A percentile compares a stretch with the other conserved stretches of the same genome.
Conservation (phyloP, 2,888 invertebrate species). For the Eucera pruinosa region DNA sequence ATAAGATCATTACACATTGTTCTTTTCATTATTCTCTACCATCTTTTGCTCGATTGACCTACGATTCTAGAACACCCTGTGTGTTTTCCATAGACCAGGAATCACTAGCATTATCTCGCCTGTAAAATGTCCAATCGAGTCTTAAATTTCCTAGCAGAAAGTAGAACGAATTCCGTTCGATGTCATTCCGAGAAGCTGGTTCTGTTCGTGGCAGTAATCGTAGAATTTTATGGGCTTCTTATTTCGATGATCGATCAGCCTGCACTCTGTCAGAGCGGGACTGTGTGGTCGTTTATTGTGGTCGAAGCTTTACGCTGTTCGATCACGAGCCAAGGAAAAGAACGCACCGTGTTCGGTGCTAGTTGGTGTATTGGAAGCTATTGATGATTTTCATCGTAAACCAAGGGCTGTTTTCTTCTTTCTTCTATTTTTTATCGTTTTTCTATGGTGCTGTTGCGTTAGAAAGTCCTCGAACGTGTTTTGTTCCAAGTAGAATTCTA, state of each 20-base stretch:
- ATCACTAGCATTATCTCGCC: conserved; percentile 7
- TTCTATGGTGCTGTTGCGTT: neutral
- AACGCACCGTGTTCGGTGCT: neutral
- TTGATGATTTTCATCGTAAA: conserved; percentile 27
- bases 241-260: conserved; percentile 41
- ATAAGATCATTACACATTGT: no score
- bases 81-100: neutral
- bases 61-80: neutral
- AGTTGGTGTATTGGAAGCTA: neutral
- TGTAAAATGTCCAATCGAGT: conserved; percentile 11
- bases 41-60: no score
- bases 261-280: conserved; percentile 1
- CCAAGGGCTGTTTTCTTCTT: conserved; percentile 23
- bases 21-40: no score
- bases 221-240: conserved; percentile 38
- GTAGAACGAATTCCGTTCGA: conserved; percentile 34
- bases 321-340: conserved; percentile 1
- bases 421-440: neutral
- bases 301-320: conserved; percentile 1
- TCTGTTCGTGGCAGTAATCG: conserved; percentile 33
- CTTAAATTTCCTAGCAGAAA: conserved; percentile 32
- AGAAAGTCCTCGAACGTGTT: conserved; percentile 4
- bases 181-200: conserved; percentile 43
- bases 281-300: conserved; percentile 8
- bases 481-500: conserved; percentile 30